Percentiles rank a stretch among this genome's conserved stretches.
Evolutionary conservation across 2,797 vertebrate genomes (phyloP).

Genomic region (Hylomyscus alleni): DNA sequence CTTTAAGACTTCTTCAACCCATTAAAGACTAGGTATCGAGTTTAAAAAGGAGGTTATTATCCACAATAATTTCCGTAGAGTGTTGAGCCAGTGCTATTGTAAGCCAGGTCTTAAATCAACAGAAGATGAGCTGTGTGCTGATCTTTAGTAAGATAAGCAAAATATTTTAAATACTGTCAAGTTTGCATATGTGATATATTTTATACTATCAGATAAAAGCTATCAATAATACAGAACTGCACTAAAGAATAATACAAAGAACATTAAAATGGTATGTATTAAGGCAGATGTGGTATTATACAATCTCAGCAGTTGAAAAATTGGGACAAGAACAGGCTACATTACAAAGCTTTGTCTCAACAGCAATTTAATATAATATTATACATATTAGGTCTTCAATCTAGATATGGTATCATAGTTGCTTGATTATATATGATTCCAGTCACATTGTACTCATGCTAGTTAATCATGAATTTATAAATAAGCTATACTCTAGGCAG

Average conservation of each 20-base stretch:
- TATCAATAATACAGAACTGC: not conserved
- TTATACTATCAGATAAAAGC: not conserved
- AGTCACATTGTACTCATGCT: not conserved
- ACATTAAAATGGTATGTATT: not conserved
- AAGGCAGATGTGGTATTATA: not conserved
- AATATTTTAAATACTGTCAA: not conserved
- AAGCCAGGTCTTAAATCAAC: not conserved
- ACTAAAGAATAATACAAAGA: not conserved
- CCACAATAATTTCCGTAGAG: not conserved
- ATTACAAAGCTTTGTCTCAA: not conserved
- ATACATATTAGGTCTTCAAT: not conserved
- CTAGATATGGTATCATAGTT: not conserved
- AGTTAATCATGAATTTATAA: not conserved
- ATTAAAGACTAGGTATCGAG: not conserved
- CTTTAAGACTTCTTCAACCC: not conserved
- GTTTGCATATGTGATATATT: not conserved
- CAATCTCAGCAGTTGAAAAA: not conserved
- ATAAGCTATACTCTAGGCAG: not conserved
- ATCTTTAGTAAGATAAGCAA: not conserved
- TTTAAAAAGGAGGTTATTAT: not conserved
- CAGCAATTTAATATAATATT: not conserved
- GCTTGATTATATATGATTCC: not conserved
- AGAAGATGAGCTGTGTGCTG: not conserved
- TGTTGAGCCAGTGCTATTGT: not conserved
- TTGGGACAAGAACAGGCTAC: not conserved